Base-by-base conservation (phyloP, 2,888 invertebrate genomes). In the Agrypnus murinus region DNA sequence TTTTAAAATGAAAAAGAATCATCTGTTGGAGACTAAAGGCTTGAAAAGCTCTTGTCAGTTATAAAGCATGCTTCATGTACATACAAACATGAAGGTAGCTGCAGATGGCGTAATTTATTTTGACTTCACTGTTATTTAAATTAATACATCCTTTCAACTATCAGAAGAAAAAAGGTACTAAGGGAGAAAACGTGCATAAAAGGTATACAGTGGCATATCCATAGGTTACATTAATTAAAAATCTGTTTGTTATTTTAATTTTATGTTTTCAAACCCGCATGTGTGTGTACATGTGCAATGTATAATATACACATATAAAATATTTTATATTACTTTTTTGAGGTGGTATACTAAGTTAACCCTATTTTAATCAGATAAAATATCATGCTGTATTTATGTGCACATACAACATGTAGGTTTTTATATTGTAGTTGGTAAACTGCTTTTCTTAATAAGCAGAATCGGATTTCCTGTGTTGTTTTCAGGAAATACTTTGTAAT, bases 1-100 rank as follows among this genome's bases (percentile, higher is more conserved):
- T 25, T 19, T 9, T 9, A n/a, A 50, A 50, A 50, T 32, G 31
- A 31, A 50, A 50, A n/a, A n/a, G n/a, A n/a, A 32, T 50, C 50
- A 50, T 50, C n/a, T 50, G 50, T 25, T 25, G 2, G 25, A 2
- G 5, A 25, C 25, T 25, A 5, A 25, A 25, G 25, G 50, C 2
- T 12, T 31, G 17, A n/a, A 48, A 19, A 48, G 25, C 19, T 25
- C 25, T 25, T 14, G 14, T 32, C 10, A 32, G 31, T 31, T 12
- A 50, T 32, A 10, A 31, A 7, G 6, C 31, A 15, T 12, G 5
- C 14, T 25, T 25, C n/a, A 5, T 25, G 25, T 25, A 25, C 25
- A 5, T 25, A n/a, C n/a, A n/a, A n/a, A n/a, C n/a, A 25, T 25
- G 25, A 25, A 25, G 25, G 19, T 9, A 9, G 10, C 10, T 46